phyloP scores from a whole-genome alignment of 1,140 invertebrate species.

The Euwallacea similis region DNA sequence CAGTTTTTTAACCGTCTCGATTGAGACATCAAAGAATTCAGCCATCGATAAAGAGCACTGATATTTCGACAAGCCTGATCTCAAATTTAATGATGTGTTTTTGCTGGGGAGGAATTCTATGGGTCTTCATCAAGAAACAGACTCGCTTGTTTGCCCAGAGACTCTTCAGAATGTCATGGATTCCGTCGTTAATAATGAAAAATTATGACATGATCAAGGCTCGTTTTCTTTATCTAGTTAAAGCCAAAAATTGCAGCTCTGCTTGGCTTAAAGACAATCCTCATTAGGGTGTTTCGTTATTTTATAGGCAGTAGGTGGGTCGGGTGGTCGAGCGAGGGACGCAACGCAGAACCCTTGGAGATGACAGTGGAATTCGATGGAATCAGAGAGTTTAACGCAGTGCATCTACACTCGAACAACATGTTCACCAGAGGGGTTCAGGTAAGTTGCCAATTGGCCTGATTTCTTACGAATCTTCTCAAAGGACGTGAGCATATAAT shows the following conservation, averaged over 20 bases:
- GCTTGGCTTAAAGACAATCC: not conserved
- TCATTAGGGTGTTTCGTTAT: not conserved
- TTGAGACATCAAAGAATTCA: constrained; percentile 10
- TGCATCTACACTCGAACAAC: constrained; percentile 77
- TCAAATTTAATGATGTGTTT: too few relatives aligned
- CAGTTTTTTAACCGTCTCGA: constrained; percentile 5
- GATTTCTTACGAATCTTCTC: not conserved
- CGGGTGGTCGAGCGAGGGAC: constrained; percentile 78
- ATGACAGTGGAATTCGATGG: constrained; percentile 80
- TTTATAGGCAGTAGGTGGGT: constrained; percentile 80
- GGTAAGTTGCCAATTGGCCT: constrained; percentile 55
- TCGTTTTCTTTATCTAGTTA: not conserved
- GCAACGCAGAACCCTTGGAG: constrained; percentile 61
- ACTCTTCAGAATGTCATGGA: too few relatives aligned
- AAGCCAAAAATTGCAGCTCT: not conserved
- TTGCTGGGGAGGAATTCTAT: too few relatives aligned
- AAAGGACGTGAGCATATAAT: too few relatives aligned
- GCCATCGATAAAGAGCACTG: not conserved
- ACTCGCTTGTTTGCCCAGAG: too few relatives aligned
- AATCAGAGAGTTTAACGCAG: constrained; percentile 72
- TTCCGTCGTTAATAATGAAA: too few relatives aligned
- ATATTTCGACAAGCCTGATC: too few relatives aligned
- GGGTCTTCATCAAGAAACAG: too few relatives aligned
- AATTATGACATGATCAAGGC: too few relatives aligned
- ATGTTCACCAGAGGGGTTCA: constrained; percentile 72